Evolutionary conservation across 2,113 vertebrate genomes (phyloP), one percentile per base, ranked within the genome.

Genomic region (Bubo scandiacus): DNA sequence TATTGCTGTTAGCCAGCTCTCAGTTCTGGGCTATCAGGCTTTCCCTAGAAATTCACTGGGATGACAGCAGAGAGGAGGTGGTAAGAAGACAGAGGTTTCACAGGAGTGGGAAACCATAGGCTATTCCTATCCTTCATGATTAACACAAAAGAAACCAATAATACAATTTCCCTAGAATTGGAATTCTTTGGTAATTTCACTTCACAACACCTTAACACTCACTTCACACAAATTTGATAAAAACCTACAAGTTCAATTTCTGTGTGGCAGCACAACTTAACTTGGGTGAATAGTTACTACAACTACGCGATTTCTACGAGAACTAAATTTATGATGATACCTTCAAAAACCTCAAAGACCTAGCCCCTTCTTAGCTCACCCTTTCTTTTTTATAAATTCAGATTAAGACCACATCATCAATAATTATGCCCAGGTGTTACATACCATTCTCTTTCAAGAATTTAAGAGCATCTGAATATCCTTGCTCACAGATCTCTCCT

Each of bases 361-460:
- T 51, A 38, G 2, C 5, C 7, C 34, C 16, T 72, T 68, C 63
- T 79, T 54, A 67, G 36, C 32, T 42, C 70, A 16, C 2, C 5
- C 2, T 14, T 68, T 57, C 27, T 45, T n/a, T 59, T 58, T 30
- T 51, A 71, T 67, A 19, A 78, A 34, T 18, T 68, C 51, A 20
- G 8, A 5, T 54, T 73, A 83, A 86, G 26, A 68, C 19, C 66
- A 40, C 11, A 72, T 40, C 6, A 85, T 63, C 40, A 74, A 7
- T 45, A 81, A 73, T 61, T 67, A 63, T 19, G 67, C 12, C 29
- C 3, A 91, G 66, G 22, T 38, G 30, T 26, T n/a, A 98, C 99
- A 65, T 98, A 99, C 99, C 98, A 34, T 98, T 99, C 70, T 98
- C 97, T 90, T 98, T 97, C 59, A 99, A 98, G 97, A 99, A 99